Base-by-base conservation (phyloP, 1,140 invertebrate species). In the Pygmarrhopalites habei region DNA sequence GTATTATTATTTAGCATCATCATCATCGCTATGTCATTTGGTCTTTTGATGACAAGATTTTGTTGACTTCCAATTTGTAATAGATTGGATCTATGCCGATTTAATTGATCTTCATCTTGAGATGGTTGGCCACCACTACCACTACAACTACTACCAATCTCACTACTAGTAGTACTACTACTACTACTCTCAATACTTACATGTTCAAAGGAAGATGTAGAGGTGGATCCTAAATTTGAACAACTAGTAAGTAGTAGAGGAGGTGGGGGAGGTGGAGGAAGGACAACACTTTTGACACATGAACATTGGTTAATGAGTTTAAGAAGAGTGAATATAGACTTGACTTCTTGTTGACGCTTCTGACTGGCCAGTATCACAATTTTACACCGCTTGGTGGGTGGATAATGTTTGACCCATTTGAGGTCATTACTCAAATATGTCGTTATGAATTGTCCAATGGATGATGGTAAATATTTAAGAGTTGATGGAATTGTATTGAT, bases 401-500 rank as follows among this genome's bases (percentile, higher is more conserved):
- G 17, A 49, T 35, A 44, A 57, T 47, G 39, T 26, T 43, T 32
- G 28, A 53, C 15, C 32, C 46, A 61, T 28, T 47, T 35, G 25
- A 39, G 26, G 43, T 39, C 44, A 41, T 57, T 21, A 26, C 10
- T 49, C 28, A 56, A 39, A 51, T 57, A 58, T 17, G 46, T 41
- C 17, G 35, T 53, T 15, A 60, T 44, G 35, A 60, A 60, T 44
- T 60, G 25, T 29, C 44, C 53, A 47, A 69, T n/a, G 47, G 41
- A n/a, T 52, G n/a, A 21, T 44, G 55, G 53, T 62, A 49, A 47
- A 41, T 23, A 25, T 53, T 44, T 23, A 52, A 58, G 32, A 55
- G 49, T 46, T 29, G 49, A 25, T 62, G 52, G 44, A 35, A 41
- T 43, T 63, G 30, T 59, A 59, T 64, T 46, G 23, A 62, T 12